Percentiles rank a stretch among this genome's conserved stretches.
These are phyloP conservation scores for Dynastes tityus DNA, from an alignment of 2,888 invertebrate species.

Conservation along the genomic window DNA sequence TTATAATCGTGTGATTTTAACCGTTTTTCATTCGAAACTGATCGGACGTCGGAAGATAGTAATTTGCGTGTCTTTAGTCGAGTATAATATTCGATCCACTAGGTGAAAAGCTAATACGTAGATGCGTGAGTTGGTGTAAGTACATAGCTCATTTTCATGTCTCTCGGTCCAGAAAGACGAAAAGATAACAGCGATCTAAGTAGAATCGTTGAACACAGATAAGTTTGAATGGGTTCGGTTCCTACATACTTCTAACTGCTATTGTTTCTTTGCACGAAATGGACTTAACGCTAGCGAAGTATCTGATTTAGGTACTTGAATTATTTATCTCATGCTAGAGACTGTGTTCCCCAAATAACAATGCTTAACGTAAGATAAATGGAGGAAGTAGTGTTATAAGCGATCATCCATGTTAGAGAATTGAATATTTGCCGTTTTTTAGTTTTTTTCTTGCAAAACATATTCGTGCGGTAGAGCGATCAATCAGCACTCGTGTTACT, in stretches of 20 bases:
- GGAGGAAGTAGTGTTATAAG: too few species aligned
- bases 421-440: too few species aligned
- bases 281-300: background rate
- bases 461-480: too few species aligned
- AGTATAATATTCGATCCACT: conserved; percentile 67
- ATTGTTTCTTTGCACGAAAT: background rate
- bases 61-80: conserved; percentile 65
- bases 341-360: background rate
- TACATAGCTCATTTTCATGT: background rate
- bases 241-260: background rate
- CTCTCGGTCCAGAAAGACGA: background rate
- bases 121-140: conserved; percentile 53
- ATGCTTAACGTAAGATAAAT: background rate
- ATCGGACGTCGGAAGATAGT: conserved; percentile 64
- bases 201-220: background rate
- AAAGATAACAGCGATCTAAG: background rate
- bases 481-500: too few species aligned
- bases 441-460: too few species aligned
- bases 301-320: background rate
- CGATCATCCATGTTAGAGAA: too few species aligned
- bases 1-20: conserved; percentile 63
- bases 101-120: conserved; percentile 61
- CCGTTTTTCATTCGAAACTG: background rate
- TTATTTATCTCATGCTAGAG: background rate
- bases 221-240: background rate